phyloP scores from a whole-genome alignment of 2,113 vertebrate species.

The Calcarius ornatus region DNA sequence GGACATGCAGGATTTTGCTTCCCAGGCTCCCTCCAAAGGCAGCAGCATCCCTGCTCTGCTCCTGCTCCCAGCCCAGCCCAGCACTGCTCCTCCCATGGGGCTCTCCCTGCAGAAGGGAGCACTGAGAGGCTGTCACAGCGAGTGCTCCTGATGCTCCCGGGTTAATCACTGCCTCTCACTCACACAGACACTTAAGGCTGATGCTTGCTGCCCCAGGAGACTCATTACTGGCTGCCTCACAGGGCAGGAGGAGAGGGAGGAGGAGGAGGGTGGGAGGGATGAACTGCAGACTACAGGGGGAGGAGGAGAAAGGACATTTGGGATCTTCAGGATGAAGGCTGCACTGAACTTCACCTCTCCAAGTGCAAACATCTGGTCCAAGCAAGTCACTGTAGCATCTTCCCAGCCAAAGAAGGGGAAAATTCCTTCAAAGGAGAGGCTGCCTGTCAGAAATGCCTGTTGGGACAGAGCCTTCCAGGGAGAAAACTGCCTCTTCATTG shows the following conservation, averaged over 20 bases:
- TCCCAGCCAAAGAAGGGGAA: neutral
- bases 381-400: neutral
- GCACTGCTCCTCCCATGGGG: accelerated
- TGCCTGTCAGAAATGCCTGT: neutral
- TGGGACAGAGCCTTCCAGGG: neutral
- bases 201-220: neutral
- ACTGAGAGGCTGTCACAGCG: neutral
- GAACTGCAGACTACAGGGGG: neutral
- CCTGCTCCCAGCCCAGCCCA: neutral
- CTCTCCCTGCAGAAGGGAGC: neutral
- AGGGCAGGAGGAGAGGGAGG: neutral
- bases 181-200: neutral
- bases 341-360: neutral
- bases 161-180: neutral
- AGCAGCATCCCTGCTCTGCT: neutral
- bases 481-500: neutral
- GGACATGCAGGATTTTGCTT: neutral
- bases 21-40: neutral
- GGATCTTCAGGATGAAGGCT: neutral
- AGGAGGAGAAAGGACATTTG: neutral
- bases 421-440: neutral
- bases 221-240: neutral
- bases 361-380: accelerated
- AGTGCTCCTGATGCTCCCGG: neutral
- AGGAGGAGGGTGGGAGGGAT: neutral